phyloP scores from a whole-genome alignment of 2,888 invertebrate species.

The Blastobasis adustella region DNA sequence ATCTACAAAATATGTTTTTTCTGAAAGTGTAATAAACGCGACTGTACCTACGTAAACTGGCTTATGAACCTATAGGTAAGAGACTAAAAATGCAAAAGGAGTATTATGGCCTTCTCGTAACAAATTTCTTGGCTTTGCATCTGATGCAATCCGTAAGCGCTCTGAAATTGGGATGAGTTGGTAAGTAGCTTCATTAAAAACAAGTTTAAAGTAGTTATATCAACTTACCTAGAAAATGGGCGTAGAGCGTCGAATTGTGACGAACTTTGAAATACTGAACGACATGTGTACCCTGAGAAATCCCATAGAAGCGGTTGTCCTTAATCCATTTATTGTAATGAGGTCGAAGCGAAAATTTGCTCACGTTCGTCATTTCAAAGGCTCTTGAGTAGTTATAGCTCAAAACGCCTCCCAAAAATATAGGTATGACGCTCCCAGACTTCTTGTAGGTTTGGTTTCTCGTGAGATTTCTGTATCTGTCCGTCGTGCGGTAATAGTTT shows the following conservation, averaged over 20 bases:
- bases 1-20: no score
- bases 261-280: conserved; percentile 62
- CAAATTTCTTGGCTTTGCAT: no score
- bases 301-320: conserved; percentile 11
- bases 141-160: no score
- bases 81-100: no score
- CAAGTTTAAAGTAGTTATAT: no score
- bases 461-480: conserved; percentile 42
- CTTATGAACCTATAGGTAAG: no score
- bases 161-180: no score
- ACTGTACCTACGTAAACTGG: no score
- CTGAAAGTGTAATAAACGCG: no score
- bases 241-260: conserved; percentile 54
- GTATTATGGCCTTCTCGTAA: no score
- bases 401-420: conserved; percentile 39
- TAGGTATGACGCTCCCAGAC: conserved; percentile 25
- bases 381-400: conserved; percentile 41
- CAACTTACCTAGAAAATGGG: conserved; percentile 45
- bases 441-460: conserved; percentile 34
- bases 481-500: conserved; percentile 43
- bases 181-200: no score
- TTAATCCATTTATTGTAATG: conserved; percentile 22
- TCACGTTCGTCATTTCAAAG: conserved; percentile 47
- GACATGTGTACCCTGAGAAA: conserved; percentile 28
- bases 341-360: conserved; percentile 29